phyloP scores from a whole-genome alignment of 2,888 invertebrate genomes.

The Hydropsyche betteni region DNA sequence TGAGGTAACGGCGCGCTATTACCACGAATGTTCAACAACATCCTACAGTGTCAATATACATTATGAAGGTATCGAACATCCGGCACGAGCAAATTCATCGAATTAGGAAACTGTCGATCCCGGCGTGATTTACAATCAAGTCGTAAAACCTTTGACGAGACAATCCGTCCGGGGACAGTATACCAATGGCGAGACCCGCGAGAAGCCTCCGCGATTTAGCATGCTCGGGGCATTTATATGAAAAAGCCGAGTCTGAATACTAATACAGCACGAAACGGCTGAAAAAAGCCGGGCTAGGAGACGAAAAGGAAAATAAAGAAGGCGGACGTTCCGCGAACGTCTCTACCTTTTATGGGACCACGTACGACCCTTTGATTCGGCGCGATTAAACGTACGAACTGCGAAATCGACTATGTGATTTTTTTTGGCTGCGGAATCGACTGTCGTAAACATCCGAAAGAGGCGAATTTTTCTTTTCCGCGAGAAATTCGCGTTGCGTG shows the following conservation, averaged over 20 bases:
- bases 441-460: too few species aligned
- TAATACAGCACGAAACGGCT: constrained; percentile 10
- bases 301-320: background rate
- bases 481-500: too few species aligned
- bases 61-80: background rate
- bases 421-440: too few species aligned
- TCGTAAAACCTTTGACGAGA: constrained; percentile 29
- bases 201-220: constrained; percentile 34
- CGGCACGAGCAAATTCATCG: background rate
- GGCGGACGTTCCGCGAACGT: too few species aligned
- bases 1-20: too few species aligned
- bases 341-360: constrained; percentile 26
- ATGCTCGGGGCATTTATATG: constrained; percentile 41
- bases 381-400: constrained; percentile 26
- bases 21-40: too few species aligned
- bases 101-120: constrained; percentile 24
- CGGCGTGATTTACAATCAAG: constrained; percentile 25
- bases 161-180: constrained; percentile 15
- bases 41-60: too few species aligned
- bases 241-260: constrained; percentile 40
- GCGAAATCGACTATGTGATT: background rate
- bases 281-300: background rate
- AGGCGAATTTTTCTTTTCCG: too few species aligned
- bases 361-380: constrained; percentile 34
- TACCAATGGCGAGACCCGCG: background rate